Percentiles rank a stretch among this genome's conserved stretches.
Evolutionary conservation across 2,888 invertebrate species (phyloP).

Genomic region (Hydroisotoma schaefferi): DNA sequence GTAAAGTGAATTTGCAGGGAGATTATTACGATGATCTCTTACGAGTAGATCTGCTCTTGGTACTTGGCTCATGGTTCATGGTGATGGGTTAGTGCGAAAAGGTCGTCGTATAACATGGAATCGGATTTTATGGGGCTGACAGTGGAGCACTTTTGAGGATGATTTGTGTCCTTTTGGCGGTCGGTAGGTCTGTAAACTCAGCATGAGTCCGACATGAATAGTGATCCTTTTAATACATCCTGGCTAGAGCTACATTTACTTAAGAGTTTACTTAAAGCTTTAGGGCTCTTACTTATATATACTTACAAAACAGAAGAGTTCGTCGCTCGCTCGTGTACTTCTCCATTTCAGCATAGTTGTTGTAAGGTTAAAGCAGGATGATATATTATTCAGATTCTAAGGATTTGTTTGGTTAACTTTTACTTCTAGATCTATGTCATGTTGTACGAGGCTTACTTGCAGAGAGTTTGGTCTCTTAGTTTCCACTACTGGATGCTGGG

Average conservation of each 20-base stretch:
- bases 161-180: constrained; percentile 49
- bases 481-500: too few species aligned
- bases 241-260: constrained; percentile 1
- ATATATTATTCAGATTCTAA: too few species aligned
- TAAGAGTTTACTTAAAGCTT: not conserved
- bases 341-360: too few species aligned
- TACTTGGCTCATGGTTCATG: constrained; percentile 4
- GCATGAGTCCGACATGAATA: constrained; percentile 49
- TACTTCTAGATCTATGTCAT: not conserved
- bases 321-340: too few species aligned
- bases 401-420: constrained; percentile 12
- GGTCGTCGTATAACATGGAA: constrained; percentile 29
- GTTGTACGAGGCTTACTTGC: not conserved
- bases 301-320: not conserved
- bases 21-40: constrained; percentile 1
- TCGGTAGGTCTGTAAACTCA: constrained; percentile 49
- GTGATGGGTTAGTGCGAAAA: constrained; percentile 20
- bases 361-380: too few species aligned
- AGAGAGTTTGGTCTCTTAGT: too few species aligned
- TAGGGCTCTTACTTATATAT: not conserved
- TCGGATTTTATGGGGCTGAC: constrained; percentile 47
- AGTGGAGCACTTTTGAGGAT: constrained; percentile 48
- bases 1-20: constrained; percentile 28
- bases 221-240: constrained; percentile 27
- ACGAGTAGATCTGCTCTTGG: constrained; percentile 5